Evolutionary conservation across 1,140 invertebrate species (phyloP).

Genomic region (Aphelenchoides besseyi): DNA sequence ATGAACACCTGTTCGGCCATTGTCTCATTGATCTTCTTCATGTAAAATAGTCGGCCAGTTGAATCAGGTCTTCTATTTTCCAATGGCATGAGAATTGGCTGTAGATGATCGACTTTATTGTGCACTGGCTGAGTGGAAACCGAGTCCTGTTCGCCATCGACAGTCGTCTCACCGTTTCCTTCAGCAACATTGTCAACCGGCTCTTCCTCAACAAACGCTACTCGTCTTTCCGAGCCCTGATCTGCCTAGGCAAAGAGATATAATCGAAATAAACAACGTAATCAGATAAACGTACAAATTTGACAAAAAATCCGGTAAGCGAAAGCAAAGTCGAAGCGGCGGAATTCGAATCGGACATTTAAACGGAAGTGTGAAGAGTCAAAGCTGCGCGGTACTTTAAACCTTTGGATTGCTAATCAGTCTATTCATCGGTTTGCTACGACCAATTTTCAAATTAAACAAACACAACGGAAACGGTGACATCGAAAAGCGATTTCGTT

Average conservation of each 20-base stretch:
- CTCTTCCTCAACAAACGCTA: not conserved
- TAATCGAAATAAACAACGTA: not conserved
- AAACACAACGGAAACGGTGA: too few species aligned
- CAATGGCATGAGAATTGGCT: conserved; percentile 1
- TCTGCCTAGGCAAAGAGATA: not conserved
- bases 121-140: not conserved
- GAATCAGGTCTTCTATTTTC: not conserved
- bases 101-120: not conserved
- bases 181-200: not conserved
- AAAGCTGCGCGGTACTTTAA: too few species aligned
- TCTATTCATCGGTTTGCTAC: too few species aligned
- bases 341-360: not conserved
- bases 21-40: conserved; percentile 15
- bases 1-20: conserved; percentile 13
- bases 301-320: not conserved
- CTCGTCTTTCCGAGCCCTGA: not conserved
- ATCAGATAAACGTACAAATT: not conserved
- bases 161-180: not conserved
- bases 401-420: too few species aligned
- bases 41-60: not conserved
- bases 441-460: too few species aligned
- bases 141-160: not conserved
- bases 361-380: too few species aligned
- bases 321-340: not conserved
- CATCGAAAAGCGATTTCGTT: too few species aligned